Conservation (phyloP, 2,888 invertebrate genomes). For the Liposcelis brunnea region DNA sequence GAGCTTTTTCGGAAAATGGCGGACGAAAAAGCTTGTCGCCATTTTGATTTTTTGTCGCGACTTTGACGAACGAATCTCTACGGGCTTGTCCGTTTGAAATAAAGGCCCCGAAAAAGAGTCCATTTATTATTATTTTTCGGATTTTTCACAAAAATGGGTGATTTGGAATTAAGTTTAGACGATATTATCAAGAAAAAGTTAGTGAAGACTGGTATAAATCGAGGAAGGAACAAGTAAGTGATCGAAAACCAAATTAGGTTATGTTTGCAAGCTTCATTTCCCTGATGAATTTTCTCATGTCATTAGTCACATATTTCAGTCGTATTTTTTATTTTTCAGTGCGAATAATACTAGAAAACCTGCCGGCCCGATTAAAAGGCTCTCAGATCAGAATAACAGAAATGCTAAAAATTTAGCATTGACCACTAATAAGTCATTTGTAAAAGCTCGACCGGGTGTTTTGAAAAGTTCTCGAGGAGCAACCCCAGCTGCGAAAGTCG, state of each 20-base stretch:
- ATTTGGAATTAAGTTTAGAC: conserved; percentile 25
- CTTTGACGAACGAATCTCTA: not conserved
- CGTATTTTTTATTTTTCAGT: too few species aligned
- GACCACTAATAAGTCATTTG: too few species aligned
- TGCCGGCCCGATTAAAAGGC: not conserved
- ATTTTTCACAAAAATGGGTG: conserved; percentile 22
- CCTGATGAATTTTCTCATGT: conserved; percentile 13
- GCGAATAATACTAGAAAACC: too few species aligned
- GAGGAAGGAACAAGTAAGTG: conserved; percentile 8
- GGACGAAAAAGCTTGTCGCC: too few species aligned
- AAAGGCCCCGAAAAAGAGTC: too few species aligned
- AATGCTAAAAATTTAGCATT: too few species aligned
- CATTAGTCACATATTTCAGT: too few species aligned
- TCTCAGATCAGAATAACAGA: conserved; percentile 7
- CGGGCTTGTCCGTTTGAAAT: too few species aligned
- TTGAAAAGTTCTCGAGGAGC: not conserved
- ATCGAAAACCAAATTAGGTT: conserved; percentile 22
- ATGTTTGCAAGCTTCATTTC: conserved; percentile 10
- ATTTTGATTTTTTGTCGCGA: not conserved
- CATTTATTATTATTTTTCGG: too few species aligned
- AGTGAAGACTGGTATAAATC: conserved; percentile 18
- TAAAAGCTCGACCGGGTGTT: too few species aligned
- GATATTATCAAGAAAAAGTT: conserved; percentile 28
- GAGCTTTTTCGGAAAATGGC: too few species aligned
- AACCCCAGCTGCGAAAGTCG: conserved; percentile 12